Evolutionary conservation across 2,797 vertebrate species (phyloP).

Genomic region (Sciaenops ocellatus): DNA sequence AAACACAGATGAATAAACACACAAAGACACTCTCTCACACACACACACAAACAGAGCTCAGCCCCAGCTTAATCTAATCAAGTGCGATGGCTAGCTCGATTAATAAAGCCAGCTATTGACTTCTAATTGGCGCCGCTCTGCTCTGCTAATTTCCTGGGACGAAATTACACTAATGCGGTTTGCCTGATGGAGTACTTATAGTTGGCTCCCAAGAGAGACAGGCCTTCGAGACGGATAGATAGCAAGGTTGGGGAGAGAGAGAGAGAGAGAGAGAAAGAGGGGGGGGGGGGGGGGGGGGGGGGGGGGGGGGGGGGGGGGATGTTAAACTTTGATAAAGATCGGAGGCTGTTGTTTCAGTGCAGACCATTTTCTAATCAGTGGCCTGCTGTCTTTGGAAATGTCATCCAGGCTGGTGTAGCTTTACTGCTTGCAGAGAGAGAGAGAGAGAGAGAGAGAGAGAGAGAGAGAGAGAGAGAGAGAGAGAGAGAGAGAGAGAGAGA

Average conservation of each 20-base stretch:
- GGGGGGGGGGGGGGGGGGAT: conserved; percentile 60
- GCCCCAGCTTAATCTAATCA: conserved; percentile 87
- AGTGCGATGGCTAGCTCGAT: conserved; percentile 90
- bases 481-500: conserved; percentile 16
- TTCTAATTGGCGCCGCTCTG: conserved; percentile 91
- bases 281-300: conserved; percentile 45
- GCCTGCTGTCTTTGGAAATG: conserved; percentile 83
- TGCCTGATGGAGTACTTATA: conserved; percentile 90
- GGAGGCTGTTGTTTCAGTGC: conserved; percentile 85
- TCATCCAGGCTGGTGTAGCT: conserved; percentile 81
- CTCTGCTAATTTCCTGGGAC: conserved; percentile 91
- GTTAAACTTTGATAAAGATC: conserved; percentile 87
- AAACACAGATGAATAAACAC: conserved; percentile 69
- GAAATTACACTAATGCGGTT: conserved; percentile 91
- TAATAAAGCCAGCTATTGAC: conserved; percentile 93
- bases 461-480: conserved; percentile 18
- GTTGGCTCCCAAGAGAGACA: conserved; percentile 85
- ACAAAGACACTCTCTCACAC: conserved; percentile 51
- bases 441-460: conserved; percentile 17
- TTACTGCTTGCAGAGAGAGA: conserved; percentile 66
- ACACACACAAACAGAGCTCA: conserved; percentile 69
- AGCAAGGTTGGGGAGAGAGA: conserved; percentile 56
- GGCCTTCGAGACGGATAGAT: conserved; percentile 80
- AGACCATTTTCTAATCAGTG: conserved; percentile 87
- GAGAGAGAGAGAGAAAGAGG: conserved; percentile 45